Evolutionary conservation across 2,113 vertebrate species (phyloP), one percentile per base, ranked within the genome.

Genomic region (Trogon melanurus): DNA sequence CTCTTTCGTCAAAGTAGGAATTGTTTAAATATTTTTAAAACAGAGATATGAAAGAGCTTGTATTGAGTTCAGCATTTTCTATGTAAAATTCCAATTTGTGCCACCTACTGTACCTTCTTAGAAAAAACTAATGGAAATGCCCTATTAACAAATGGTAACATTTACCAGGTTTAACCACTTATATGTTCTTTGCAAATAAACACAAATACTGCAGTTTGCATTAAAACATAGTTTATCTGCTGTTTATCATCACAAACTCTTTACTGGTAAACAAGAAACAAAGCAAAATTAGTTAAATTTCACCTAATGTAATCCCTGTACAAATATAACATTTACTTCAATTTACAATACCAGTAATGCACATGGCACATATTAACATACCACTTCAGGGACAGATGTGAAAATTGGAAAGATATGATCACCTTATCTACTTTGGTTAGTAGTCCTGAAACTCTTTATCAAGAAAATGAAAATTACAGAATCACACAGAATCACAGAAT

Each of bases 331-430:
- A 56, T 66, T 75, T 92, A 62, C 25, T 85, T 65, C 19, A 25
- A 11, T 34, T 81, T 53, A 79, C 78, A 82, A 48, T 73, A 50
- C 7, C 20, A 54, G 27, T 65, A 87, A 93, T 21, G 51, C 10
- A 54, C 5, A 10, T 23, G n/a, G 32, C 9, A 61, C 7, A 36
- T 53, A 71, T 11, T 57, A 78, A 50, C 13, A 62, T 7, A 67
- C 11, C 5, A 45, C 12, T 91, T 64, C 0, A 0, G 21, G 76
- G n/a, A 61, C 1, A 94, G 17, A 58, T 1, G 3, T 15, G 38
- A 67, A 88, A 89, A 48, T 34, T 9, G 36, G 16, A 79, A 51
- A 60, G 32, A 25, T 44, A 61, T 8, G 20, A 57, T 25, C 22
- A 34, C 20, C 10, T 89, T 83, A 34, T 60, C n/a, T 13, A 74